Evolutionary conservation across 35 echinoderm and acorn worm species (phyloP), one percentile per base, ranked within the genome.

Genomic region (Diadema setosum): DNA sequence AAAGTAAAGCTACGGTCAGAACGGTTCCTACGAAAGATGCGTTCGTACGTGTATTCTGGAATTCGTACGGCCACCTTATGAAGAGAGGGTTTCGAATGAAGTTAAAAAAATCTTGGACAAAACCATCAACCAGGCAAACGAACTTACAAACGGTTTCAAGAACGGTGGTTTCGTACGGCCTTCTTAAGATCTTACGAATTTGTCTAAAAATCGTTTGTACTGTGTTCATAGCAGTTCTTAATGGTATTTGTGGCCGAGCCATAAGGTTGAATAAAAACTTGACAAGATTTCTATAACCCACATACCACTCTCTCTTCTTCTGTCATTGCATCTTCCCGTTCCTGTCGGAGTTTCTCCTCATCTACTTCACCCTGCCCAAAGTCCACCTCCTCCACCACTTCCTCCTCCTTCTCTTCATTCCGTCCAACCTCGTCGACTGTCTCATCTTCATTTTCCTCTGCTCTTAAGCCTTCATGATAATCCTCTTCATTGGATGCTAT

Each of bases 361-460:
- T 98, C 96, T 35, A 59, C 78, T 59, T 58, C 65, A 42, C 31
- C 5, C 24, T 88, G 45, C 36, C 39, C 29, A 27, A 8, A 32
- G 16, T 48, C 91, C 29, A 80, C 45, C 27, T 82, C 88, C 17
- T 84, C 88, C 15, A 41, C 75, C 4, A 39, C 27, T 15, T 31
- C 25, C 49, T 70, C 49, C 40, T 84, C 81, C 39, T 85, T 50
- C 15, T 84, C 49, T 30, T 56, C 70, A 34, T 89, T 39, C 11
- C 83, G 40, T 31, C 52, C 21, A 17, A 58, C 83, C 39, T 86
- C 67, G 1, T 33, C 31, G 46, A 78, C 39, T 24, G 3, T 41
- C 31, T 86, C 83, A 34, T 90, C 87, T 20, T 90, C 87, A 3
- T 23, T 34, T 35, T 81, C 87, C 87, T 93, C 91, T 30, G 91